Conservation (phyloP, 2,113 vertebrate genomes). For the Mus pahari region DNA sequence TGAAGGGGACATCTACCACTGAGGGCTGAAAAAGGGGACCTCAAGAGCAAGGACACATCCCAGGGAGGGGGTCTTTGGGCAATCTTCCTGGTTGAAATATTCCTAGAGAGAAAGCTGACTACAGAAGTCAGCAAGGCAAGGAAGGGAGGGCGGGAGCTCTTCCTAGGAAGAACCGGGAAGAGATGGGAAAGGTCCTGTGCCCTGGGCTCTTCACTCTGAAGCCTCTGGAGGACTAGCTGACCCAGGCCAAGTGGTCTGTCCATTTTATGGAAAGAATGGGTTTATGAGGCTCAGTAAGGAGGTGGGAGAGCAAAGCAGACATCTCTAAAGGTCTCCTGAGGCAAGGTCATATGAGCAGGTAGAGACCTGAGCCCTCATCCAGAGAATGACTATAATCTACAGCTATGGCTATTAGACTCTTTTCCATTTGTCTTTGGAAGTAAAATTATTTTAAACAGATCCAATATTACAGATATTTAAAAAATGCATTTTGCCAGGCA, state of each 20-base stretch:
- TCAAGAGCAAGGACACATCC: background rate
- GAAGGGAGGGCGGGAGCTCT: background rate
- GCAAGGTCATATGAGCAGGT: background rate
- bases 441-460: slow-evolving; percentile 47
- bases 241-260: background rate
- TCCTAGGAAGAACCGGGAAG: background rate
- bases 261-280: background rate
- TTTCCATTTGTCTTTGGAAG: slow-evolving; percentile 20
- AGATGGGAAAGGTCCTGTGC: background rate
- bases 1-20: slow-evolving; percentile 4
- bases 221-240: background rate
- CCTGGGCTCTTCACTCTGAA: background rate
- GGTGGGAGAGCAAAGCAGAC: background rate
- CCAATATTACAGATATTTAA: slow-evolving; percentile 10
- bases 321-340: background rate
- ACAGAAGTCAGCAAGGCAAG: background rate
- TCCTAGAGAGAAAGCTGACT: slow-evolving; percentile 13
- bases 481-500: background rate
- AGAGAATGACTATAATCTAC: slow-evolving; percentile 11
- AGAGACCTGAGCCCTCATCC: background rate
- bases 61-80: background rate
- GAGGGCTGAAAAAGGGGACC: background rate
- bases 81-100: slow-evolving; percentile 17
- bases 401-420: background rate
- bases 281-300: background rate